These are phyloP conservation scores for Diabrotica virgifera DNA, from an alignment of 1,140 invertebrate genomes.

Conservation along the genomic window DNA sequence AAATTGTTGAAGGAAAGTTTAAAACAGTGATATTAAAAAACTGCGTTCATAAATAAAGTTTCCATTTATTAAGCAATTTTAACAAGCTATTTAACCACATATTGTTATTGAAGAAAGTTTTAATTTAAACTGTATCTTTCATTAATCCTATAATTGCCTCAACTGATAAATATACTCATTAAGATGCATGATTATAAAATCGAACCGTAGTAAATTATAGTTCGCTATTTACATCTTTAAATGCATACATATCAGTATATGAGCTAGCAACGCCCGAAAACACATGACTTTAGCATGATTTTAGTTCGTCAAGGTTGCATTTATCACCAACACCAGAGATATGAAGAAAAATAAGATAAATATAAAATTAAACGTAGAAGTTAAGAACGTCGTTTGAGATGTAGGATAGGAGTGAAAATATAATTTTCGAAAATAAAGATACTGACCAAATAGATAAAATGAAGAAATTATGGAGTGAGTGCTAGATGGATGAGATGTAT, in stretches of 20 bases:
- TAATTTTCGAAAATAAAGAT: too few relatives aligned
- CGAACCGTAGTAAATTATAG: conserved; percentile 18
- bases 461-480: too few relatives aligned
- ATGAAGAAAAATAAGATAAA: background rate
- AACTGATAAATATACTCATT: conserved; percentile 32
- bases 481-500: too few relatives aligned
- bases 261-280: conserved; percentile 17
- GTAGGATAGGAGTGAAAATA: too few relatives aligned
- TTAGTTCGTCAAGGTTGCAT: too few relatives aligned
- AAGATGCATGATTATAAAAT: conserved; percentile 17
- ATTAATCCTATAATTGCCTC: conserved; percentile 38
- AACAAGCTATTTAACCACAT: conserved; percentile 43
- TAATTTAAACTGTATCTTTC: conserved; percentile 28
- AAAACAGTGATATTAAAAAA: conserved; percentile 11
- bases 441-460: too few relatives aligned
- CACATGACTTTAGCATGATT: background rate
- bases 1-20: background rate
- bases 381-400: too few relatives aligned
- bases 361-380: background rate
- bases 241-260: conserved; percentile 10
- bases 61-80: conserved; percentile 48
- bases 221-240: conserved; percentile 7
- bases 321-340: too few relatives aligned
- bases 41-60: conserved; percentile 44
- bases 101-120: conserved; percentile 37